These are phyloP conservation scores for Caiman crocodilus DNA, from an alignment of 2,797 vertebrate genomes.

Conservation along the genomic window DNA sequence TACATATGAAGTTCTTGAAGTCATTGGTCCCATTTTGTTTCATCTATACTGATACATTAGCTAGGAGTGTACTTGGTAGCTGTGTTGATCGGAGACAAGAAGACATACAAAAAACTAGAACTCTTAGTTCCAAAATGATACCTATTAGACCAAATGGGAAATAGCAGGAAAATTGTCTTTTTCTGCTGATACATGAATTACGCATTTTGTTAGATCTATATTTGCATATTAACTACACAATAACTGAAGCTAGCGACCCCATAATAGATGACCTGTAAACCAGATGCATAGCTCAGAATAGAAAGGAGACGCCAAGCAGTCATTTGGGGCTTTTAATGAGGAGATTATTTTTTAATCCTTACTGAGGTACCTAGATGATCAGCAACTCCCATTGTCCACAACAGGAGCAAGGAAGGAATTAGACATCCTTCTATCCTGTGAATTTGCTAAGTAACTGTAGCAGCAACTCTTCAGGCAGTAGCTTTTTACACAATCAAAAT, in stretches of 20 bases:
- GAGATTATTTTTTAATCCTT: not conserved
- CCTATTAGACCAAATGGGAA: too few relatives aligned
- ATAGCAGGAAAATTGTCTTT: too few relatives aligned
- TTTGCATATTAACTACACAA: conserved; percentile 15
- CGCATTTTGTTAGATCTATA: conserved; percentile 6
- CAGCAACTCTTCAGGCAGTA: not conserved
- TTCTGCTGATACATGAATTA: too few relatives aligned
- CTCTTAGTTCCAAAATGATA: too few relatives aligned
- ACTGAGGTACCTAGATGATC: not conserved
- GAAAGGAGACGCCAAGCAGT: not conserved
- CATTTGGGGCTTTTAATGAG: conserved; percentile 13
- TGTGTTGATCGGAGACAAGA: too few relatives aligned
- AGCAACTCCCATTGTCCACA: not conserved
- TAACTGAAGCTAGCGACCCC: conserved; percentile 26
- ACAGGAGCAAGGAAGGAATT: not conserved
- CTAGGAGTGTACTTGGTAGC: not conserved
- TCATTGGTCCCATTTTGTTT: conserved; percentile 5
- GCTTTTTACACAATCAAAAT: not conserved
- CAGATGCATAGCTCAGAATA: not conserved
- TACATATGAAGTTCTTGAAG: not conserved
- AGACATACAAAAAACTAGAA: too few relatives aligned
- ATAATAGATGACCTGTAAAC: conserved; percentile 18
- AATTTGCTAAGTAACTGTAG: too few relatives aligned
- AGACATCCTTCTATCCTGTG: not conserved
- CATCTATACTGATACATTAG: conserved; percentile 35